Percentiles rank a stretch among this genome's conserved stretches.
These are phyloP conservation scores for Zaprionus bogoriensis DNA, from an alignment of 2,888 invertebrate species.

Conservation along the genomic window DNA sequence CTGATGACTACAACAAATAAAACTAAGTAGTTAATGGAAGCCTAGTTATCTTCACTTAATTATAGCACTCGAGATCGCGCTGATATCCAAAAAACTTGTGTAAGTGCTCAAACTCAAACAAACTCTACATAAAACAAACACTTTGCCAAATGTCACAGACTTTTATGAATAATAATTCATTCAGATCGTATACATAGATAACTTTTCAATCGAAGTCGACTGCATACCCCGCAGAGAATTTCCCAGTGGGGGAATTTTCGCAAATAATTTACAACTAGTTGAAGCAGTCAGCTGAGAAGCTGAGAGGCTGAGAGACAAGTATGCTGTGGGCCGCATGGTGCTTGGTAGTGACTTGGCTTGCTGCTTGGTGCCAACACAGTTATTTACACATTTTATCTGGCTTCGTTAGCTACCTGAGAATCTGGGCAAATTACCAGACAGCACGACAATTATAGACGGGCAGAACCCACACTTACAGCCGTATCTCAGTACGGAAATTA, in stretches of 20 bases:
- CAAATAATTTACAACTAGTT: neutral
- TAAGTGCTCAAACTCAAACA: neutral
- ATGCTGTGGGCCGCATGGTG: too few species aligned
- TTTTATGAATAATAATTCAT: neutral
- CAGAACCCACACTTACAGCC: neutral
- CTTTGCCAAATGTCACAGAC: neutral
- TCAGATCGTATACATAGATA: too few species aligned
- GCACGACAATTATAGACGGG: neutral
- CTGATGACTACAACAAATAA: too few species aligned
- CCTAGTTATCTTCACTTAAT: slow-evolving; percentile 12
- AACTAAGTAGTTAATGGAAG: slow-evolving; percentile 9
- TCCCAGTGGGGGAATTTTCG: neutral
- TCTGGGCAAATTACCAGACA: slow-evolving; percentile 1
- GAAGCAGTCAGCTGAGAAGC: neutral
- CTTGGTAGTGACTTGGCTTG: too few species aligned
- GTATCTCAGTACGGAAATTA: slow-evolving; percentile 1
- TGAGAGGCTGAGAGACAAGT: too few species aligned
- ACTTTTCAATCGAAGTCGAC: too few species aligned
- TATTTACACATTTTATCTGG: slow-evolving; percentile 3
- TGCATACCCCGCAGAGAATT: too few species aligned
- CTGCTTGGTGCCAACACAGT: too few species aligned
- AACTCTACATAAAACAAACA: neutral
- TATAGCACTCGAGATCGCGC: slow-evolving; percentile 3
- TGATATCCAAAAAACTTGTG: slow-evolving; percentile 14
- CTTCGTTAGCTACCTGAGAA: neutral